phyloP scores from a whole-genome alignment of 2,797 vertebrate genomes.

The Etheostoma perlongum region DNA sequence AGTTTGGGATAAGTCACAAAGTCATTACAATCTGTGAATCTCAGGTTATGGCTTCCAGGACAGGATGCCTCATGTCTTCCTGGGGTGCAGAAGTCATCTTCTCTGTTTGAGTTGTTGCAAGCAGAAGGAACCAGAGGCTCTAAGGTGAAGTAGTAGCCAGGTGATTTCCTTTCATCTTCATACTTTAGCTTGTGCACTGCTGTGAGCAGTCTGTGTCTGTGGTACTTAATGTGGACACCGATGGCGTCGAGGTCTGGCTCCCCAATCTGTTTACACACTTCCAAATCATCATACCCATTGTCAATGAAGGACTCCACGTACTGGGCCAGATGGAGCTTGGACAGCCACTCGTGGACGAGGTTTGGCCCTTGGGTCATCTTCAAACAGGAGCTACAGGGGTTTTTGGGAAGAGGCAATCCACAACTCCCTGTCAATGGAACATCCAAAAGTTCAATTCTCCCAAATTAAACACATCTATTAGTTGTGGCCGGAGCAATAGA shows the following conservation, averaged over 20 bases:
- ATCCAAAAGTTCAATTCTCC: conserved; percentile 12
- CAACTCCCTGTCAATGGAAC: conserved; percentile 5
- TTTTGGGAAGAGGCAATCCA: conserved; percentile 9
- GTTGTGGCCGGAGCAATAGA: background rate
- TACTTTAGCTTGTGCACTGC: conserved; percentile 89
- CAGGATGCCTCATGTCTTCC: conserved; percentile 69
- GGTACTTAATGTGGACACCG: conserved; percentile 88
- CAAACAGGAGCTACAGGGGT: background rate
- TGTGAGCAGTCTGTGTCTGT: conserved; percentile 89
- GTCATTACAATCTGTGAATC: conserved; percentile 78
- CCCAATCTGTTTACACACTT: conserved; percentile 95
- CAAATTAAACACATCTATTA: conserved; percentile 1
- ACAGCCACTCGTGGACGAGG: conserved; percentile 94
- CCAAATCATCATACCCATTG: conserved; percentile 95
- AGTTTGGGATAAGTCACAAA: conserved; percentile 90
- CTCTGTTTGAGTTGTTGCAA: conserved; percentile 55
- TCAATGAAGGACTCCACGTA: conserved; percentile 94
- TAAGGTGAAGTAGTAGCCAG: conserved; percentile 91
- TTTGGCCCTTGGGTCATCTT: conserved; percentile 86
- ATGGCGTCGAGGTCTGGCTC: conserved; percentile 94
- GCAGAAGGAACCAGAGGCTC: conserved; percentile 82
- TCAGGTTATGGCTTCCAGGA: conserved; percentile 75
- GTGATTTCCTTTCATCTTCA: conserved; percentile 83
- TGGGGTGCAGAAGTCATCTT: conserved; percentile 58
- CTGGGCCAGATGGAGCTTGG: conserved; percentile 88